phyloP scores from a whole-genome alignment of 2,113 vertebrate species.

The Entomyzon cyanotis region DNA sequence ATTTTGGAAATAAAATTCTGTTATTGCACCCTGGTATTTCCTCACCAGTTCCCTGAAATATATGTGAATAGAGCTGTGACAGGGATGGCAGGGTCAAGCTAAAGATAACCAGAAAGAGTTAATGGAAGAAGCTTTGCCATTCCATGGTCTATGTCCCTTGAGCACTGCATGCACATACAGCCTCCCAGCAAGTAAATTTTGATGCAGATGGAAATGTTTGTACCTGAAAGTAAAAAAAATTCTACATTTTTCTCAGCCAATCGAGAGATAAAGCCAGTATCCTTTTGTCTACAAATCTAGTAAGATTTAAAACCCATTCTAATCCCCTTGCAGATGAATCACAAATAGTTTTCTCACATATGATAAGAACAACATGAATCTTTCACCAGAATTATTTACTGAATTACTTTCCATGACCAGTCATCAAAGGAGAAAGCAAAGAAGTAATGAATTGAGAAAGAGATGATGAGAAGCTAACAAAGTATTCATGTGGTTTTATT shows the following conservation, averaged over 20 bases:
- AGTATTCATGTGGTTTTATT: not conserved
- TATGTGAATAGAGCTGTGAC: not conserved
- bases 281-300: not conserved
- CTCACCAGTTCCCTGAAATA: not conserved
- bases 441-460: slow-evolving; percentile 39
- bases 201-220: not conserved
- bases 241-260: not conserved
- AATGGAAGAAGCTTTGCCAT: not conserved
- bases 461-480: slow-evolving; percentile 23
- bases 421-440: not conserved
- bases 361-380: not conserved
- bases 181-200: not conserved
- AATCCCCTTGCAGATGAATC: not conserved
- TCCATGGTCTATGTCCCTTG: not conserved
- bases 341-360: not conserved
- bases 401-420: not conserved
- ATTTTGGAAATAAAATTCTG: not conserved
- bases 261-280: not conserved
- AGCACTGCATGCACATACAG: not conserved
- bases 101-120: not conserved
- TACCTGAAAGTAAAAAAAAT: not conserved
- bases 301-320: not conserved
- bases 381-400: slow-evolving; percentile 11
- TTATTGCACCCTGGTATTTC: not conserved
- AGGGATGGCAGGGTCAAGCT: not conserved